Evolutionary conservation across 2,113 vertebrate species (phyloP), one percentile per base, ranked within the genome.

Genomic region (Corythornis vintsioides): DNA sequence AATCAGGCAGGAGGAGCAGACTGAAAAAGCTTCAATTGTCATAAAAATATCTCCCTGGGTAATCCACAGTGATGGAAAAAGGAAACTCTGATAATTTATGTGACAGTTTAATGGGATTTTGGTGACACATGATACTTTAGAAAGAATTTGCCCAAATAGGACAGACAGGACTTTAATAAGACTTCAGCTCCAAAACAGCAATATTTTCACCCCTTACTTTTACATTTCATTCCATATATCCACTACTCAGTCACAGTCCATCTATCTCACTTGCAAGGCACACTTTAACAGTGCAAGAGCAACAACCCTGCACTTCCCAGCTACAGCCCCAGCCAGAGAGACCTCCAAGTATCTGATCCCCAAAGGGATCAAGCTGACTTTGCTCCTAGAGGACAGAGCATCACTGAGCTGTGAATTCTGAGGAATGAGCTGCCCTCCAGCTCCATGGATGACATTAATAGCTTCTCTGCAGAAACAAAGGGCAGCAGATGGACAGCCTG

Each of bases 71-170:
- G 97, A 97, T 75, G 92, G 94, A 93, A 97, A 93, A 96, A 94
- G 95, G 97, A 97, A 97, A 97, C 93, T 91, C 85, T 88, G 89
- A 94, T 97, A 96, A 98, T 98, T 97, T 97, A 97, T 97, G 94
- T 97, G 97, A 96, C 96, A 97, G 96, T 97, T 97, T 97, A 97
- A 97, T 97, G 91, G 95, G 92, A 88, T 96, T 97, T 95, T 90
- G 72, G 84, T 97, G 96, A 97, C 97, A 97, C 61, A 94, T 2
- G 72, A 88, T 97, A 96, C 96, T 97, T 97, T 96, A 95, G 95
- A 93, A 96, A 95, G 82, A 95, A 94, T 96, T 95, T 92, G 78
- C 93, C 94, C 94, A 93, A 97, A 86, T 89, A 92, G 94, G 93
- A 96, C 92, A 96, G 97, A 89, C 94, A 95, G 95, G 94, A 91